These are phyloP conservation scores for Nothobranchius furzeri DNA, from an alignment of 2,113 vertebrate species.

Conservation along the genomic window DNA sequence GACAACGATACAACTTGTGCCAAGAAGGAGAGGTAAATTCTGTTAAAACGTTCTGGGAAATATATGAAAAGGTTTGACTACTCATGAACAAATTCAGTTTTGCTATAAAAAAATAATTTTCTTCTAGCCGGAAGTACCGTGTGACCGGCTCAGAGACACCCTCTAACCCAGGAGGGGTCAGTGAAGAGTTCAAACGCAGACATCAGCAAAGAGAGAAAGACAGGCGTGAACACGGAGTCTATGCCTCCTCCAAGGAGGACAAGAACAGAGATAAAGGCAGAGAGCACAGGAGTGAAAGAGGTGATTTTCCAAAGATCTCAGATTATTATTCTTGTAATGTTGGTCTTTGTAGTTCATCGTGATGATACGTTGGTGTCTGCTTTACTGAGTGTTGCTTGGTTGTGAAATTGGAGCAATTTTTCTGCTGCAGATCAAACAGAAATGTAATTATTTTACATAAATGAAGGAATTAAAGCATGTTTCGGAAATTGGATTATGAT, in stretches of 20 bases:
- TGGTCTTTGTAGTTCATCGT: neutral
- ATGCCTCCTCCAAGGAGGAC: conserved; percentile 94
- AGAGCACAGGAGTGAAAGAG: conserved; percentile 82
- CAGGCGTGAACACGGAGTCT: conserved; percentile 91
- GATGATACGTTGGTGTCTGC: neutral
- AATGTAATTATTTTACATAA: neutral
- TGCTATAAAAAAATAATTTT: neutral
- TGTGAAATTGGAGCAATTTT: neutral
- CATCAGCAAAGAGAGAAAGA: conserved; percentile 92
- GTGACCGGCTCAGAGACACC: conserved; percentile 91
- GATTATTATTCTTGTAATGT: neutral
- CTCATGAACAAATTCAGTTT: neutral
- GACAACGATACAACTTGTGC: conserved; percentile 48
- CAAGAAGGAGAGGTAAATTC: conserved; percentile 85
- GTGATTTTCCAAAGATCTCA: conserved; percentile 56
- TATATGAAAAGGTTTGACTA: neutral
- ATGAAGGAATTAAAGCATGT: neutral
- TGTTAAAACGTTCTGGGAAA: neutral
- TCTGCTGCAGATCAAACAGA: neutral
- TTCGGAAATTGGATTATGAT: too few species aligned
- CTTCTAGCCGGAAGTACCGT: conserved; percentile 86
- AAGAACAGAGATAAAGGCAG: conserved; percentile 77
- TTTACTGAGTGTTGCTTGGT: neutral
- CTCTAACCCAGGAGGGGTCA: conserved; percentile 94
- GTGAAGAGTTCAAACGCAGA: conserved; percentile 90